Conservation (phyloP, 2,888 invertebrate genomes). For the Callyntrura guangdongensis region DNA sequence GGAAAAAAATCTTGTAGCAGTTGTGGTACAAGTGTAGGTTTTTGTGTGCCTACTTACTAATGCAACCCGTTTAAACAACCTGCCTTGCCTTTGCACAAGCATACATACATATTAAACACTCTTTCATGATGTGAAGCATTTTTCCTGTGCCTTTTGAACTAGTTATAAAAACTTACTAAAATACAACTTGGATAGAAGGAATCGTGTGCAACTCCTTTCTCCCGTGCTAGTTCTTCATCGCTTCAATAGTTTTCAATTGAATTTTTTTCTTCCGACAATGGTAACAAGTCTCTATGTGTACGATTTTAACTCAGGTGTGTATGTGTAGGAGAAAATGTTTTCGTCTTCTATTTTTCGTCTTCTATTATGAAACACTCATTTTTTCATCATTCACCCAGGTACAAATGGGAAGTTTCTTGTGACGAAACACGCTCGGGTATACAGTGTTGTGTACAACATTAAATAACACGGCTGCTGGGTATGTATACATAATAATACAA, state of each 20-base stretch:
- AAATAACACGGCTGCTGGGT: neutral
- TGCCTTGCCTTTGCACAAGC: neutral
- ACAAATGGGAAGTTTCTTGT: neutral
- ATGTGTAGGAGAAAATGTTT: conserved; percentile 6
- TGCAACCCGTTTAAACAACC: neutral
- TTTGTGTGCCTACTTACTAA: conserved; percentile 2
- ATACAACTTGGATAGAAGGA: neutral
- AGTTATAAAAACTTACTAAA: conserved; percentile 12
- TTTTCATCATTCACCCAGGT: neutral
- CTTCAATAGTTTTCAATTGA: conserved; percentile 71
- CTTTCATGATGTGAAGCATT: neutral
- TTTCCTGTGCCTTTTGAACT: conserved; percentile 51
- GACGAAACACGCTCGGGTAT: neutral
- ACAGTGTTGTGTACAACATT: no score
- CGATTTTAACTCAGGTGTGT: conserved; percentile 7
- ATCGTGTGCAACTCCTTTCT: conserved; percentile 32
- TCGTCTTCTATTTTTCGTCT: conserved; percentile 10
- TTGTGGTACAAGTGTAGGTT: neutral
- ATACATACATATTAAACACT: neutral
- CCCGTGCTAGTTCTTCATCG: conserved; percentile 54
- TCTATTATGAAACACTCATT: conserved; percentile 19
- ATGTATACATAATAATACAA: neutral
- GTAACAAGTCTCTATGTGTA: conserved; percentile 47
- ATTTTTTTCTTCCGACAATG: conserved; percentile 60
- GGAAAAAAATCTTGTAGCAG: conserved; percentile 4